Base-by-base conservation (phyloP, 2,113 vertebrate species). In the Oncorhynchus tshawytscha region DNA sequence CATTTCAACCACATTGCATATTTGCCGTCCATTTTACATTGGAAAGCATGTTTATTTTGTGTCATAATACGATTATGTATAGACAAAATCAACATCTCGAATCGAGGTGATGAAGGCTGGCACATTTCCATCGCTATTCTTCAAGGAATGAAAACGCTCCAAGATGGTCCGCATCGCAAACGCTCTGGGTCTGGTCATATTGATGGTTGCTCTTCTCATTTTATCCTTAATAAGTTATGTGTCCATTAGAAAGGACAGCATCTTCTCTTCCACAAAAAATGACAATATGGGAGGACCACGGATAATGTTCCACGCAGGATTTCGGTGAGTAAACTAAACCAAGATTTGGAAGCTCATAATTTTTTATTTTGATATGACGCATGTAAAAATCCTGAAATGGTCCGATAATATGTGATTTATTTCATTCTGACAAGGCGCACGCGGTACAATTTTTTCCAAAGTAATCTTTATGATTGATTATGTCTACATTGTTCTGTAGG, bases 171-270 rank as follows among this genome's bases (percentile, higher is more conserved):
- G 97, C 91, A 95, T 97, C 89, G 95, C 94, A 80, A 97, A 96
- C 88, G 96, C 96, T 85, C 91, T 98, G 91, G 96, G 97, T 84
- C 91, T 98, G 91, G 90, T 98, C 70, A 97, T 98, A 89, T 94
- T 99, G 84, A 96, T 95, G 92, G 94, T 98, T 67, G 96, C 96
- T 49, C 91, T 99, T 87, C 93, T 99, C 88, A 96, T 98, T 70
- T 85, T 99, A 79, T 99, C 96, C 70, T 94, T 99, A 87, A 97
- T 99, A 94, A 98, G 96, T 93, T 99, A 98, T 88, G 97, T 98
- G 45, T 98, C 97, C 57, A 94, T 97, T 80, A 94, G 95, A 86
- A 99, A 95, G 91, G 96, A 97, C 90, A 97, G 96, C 88, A 94
- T 97, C 92, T 97, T 97, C 92, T 85, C 92, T 71, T 91, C 95